Percentiles rank a stretch among this genome's conserved stretches.
Evolutionary conservation across 2,113 vertebrate genomes (phyloP).

Genomic region (human): GRCh38 chr5:62562501-62563000

Average conservation of each 20-base stretch:
- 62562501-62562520: too few relatives aligned
- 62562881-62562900: background rate
- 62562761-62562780: background rate
- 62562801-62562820: background rate
- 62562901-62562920: background rate
- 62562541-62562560: too few relatives aligned
- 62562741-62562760: background rate
- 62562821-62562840: background rate
- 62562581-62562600: too few relatives aligned
- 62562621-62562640: too few relatives aligned
- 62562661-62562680: background rate
- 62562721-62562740: background rate
- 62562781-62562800: constrained; percentile 7
- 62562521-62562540: too few relatives aligned
- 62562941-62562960: constrained; percentile 34
- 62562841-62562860: background rate
- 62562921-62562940: background rate
- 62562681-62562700: background rate
- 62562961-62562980: background rate
- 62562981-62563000: background rate
- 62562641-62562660: too few relatives aligned
- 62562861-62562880: background rate
- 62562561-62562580: too few relatives aligned
- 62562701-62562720: background rate
- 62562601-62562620: too few relatives aligned